A percentile compares a stretch with the other conserved stretches of the same genome.
phyloP scores from a whole-genome alignment of 1,140 invertebrate genomes.

The Xylocopa sonorina region DNA sequence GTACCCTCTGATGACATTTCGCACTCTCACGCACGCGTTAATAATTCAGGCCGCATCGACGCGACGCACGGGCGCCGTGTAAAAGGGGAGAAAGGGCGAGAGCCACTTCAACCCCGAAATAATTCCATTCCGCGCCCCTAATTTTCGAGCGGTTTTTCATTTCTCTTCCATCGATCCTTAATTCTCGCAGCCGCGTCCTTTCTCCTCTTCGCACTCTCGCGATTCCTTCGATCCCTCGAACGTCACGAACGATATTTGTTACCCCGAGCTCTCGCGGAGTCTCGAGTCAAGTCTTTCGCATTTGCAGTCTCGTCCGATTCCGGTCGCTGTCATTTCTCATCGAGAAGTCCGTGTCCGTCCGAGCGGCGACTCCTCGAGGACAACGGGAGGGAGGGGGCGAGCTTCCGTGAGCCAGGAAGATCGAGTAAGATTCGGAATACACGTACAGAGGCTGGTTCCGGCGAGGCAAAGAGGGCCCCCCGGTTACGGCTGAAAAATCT shows the following conservation, averaged over 20 bases:
- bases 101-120: no score
- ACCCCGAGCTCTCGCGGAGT: no score
- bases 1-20: slow-evolving; percentile 36
- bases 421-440: slow-evolving; percentile 33
- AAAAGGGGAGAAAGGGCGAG: no score
- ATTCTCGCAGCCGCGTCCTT: no score
- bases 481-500: slow-evolving; percentile 35
- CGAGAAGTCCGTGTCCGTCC: slow-evolving; percentile 14
- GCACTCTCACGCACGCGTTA: slow-evolving; percentile 4
- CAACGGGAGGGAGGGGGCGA: slow-evolving; percentile 7
- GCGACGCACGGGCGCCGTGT: neutral
- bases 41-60: slow-evolving; percentile 28
- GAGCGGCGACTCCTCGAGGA: no score
- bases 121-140: no score
- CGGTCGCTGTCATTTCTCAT: slow-evolving; percentile 14
- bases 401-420: slow-evolving; percentile 4
- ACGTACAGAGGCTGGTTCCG: neutral
- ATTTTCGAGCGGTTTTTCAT: no score
- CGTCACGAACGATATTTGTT: no score
- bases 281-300: neutral
- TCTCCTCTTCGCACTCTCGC: no score
- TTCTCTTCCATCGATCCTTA: no score
- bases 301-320: neutral
- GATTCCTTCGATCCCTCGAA: no score
- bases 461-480: neutral